A percentile compares a stretch with the other conserved stretches of the same genome.
phyloP scores from a whole-genome alignment of 1,140 invertebrate species.

The Papilio polytes region DNA sequence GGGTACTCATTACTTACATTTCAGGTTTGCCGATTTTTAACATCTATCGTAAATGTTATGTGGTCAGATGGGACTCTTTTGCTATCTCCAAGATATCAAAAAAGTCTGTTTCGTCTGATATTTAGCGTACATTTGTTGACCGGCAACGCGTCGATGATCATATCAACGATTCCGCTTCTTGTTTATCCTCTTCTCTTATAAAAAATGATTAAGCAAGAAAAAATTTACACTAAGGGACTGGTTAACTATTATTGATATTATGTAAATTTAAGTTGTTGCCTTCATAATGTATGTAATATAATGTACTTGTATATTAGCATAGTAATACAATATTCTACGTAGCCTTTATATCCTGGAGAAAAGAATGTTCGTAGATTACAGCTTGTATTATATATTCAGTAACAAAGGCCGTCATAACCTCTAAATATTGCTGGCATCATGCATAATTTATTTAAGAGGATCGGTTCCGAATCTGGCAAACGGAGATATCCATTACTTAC shows the following conservation, averaged over 20 bases:
- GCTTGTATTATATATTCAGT: slow-evolving; percentile 26
- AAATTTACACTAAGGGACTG: not conserved
- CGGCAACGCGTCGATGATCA: too few species aligned
- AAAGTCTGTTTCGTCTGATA: too few species aligned
- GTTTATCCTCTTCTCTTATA: too few species aligned
- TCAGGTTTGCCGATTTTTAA: not conserved
- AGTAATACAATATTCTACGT: not conserved
- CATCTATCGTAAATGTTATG: not conserved
- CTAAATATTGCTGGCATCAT: slow-evolving; percentile 37
- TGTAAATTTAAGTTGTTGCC: not conserved
- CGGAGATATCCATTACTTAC: slow-evolving; percentile 38
- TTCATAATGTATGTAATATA: not conserved
- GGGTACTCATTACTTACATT: slow-evolving; percentile 16
- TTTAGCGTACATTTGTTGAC: too few species aligned
- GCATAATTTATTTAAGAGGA: slow-evolving; percentile 41
- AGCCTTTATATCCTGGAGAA: not conserved
- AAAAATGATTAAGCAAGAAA: too few species aligned
- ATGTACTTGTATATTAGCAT: not conserved
- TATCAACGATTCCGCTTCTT: too few species aligned
- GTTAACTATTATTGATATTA: not conserved
- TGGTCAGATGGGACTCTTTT: not conserved
- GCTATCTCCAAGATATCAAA: too few species aligned
- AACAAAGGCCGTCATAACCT: slow-evolving; percentile 40
- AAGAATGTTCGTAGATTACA: slow-evolving; percentile 22
- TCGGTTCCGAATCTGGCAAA: slow-evolving; percentile 38